Evolutionary conservation across 2,113 vertebrate species (phyloP).

Genomic region (Cairina moschata): DNA sequence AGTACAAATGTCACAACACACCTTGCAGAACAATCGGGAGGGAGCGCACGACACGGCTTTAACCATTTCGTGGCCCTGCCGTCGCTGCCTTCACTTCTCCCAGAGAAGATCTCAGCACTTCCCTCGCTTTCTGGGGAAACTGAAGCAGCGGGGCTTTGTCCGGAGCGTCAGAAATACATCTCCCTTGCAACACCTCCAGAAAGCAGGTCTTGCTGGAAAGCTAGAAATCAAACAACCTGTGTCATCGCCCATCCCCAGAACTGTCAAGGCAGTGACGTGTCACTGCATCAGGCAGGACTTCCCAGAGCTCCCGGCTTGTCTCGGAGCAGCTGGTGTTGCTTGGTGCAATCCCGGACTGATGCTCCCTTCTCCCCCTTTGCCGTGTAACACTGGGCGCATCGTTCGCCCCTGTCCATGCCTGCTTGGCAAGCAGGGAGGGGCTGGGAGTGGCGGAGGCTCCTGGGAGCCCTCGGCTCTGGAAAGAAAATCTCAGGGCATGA

Average conservation of each 20-base stretch:
- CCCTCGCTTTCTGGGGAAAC: not conserved
- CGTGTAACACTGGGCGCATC: not conserved
- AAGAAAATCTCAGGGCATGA: not conserved
- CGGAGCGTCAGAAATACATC: not conserved
- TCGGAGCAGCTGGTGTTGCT: not conserved
- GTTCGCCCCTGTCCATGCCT: not conserved
- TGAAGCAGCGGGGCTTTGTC: not conserved
- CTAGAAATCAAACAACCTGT: not conserved
- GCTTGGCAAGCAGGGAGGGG: not conserved
- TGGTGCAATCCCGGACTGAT: not conserved
- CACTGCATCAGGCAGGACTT: not conserved
- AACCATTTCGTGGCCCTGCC: conserved; percentile 50
- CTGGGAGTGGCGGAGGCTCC: not conserved
- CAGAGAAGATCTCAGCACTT: accelerated
- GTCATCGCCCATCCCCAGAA: not conserved
- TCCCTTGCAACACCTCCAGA: not conserved
- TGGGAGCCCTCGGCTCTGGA: not conserved
- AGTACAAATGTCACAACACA: conserved; percentile 66
- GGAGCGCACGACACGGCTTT: conserved; percentile 33
- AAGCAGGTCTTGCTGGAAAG: not conserved
- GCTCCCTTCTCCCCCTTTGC: not conserved
- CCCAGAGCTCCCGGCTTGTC: not conserved
- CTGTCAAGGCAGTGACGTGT: not conserved
- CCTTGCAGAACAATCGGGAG: conserved; percentile 65
- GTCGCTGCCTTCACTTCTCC: not conserved